Evolutionary conservation across 2,888 invertebrate species (phyloP).

Genomic region (Dynastes maya): DNA sequence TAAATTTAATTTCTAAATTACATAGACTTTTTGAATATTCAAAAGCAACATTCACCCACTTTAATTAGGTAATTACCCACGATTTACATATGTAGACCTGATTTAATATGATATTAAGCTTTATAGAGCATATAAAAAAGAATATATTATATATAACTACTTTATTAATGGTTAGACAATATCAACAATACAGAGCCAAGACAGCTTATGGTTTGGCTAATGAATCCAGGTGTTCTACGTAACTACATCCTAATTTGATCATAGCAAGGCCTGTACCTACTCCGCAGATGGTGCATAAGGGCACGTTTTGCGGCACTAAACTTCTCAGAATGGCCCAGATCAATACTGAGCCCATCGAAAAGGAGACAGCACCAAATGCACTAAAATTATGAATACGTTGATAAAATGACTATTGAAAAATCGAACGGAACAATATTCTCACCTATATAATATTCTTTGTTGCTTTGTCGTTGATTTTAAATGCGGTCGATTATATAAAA

Average conservation of each 20-base stretch:
- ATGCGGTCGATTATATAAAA: conserved; percentile 87
- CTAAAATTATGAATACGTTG: conserved; percentile 64
- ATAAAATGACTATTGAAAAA: not conserved
- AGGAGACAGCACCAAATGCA: conserved; percentile 82
- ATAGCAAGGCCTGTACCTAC: conserved; percentile 80
- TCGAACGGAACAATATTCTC: conserved; percentile 51
- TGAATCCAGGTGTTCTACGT: conserved; percentile 66
- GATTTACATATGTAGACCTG: too few species aligned
- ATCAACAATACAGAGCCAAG: not conserved
- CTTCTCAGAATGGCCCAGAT: conserved; percentile 90
- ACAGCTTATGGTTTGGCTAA: conserved; percentile 55
- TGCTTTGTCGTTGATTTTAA: conserved; percentile 76
- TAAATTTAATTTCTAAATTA: too few species aligned
- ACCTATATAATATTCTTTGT: conserved; percentile 81
- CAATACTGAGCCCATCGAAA: conserved; percentile 92
- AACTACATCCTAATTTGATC: conserved; percentile 68
- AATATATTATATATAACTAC: conserved; percentile 38
- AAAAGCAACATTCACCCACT: too few species aligned
- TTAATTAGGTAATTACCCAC: too few species aligned
- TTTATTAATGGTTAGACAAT: conserved; percentile 47
- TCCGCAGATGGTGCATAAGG: conserved; percentile 79
- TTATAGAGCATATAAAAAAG: not conserved
- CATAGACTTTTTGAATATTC: too few species aligned
- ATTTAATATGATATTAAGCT: too few species aligned
- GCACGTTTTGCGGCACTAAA: conserved; percentile 80